Conservation (phyloP, 2,888 invertebrate species). For the Cerastis leucographa region DNA sequence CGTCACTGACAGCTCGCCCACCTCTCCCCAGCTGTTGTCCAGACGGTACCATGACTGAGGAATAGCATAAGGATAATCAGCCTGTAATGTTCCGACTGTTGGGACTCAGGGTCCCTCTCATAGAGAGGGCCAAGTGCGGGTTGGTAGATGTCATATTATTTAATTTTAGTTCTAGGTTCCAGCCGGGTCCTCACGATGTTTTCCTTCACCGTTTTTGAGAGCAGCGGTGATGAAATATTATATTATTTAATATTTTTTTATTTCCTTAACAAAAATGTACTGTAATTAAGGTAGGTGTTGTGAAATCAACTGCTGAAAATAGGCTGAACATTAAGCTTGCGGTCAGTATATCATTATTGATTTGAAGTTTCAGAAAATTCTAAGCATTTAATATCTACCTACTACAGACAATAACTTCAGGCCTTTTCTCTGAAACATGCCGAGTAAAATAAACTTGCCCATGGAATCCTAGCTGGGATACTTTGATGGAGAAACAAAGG, state of each 20-base stretch:
- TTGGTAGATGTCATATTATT: too few species aligned
- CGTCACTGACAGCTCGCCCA: slow-evolving; percentile 85
- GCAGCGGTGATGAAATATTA: too few species aligned
- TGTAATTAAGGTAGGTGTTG: neutral
- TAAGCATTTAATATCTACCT: neutral
- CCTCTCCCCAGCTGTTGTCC: slow-evolving; percentile 80
- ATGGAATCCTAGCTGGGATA: neutral
- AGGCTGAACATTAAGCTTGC: neutral
- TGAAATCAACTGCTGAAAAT: neutral
- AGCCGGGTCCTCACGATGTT: too few species aligned
- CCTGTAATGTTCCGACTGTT: too few species aligned
- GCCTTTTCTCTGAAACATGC: neutral
- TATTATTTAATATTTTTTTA: too few species aligned
- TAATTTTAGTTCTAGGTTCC: too few species aligned
- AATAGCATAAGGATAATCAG: slow-evolving; percentile 17
- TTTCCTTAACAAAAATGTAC: neutral
- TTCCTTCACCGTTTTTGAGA: too few species aligned
- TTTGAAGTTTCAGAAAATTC: neutral
- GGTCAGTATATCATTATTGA: neutral
- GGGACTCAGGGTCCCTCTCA: too few species aligned
- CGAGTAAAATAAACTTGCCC: neutral
- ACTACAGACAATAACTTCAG: neutral
- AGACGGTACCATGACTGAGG: slow-evolving; percentile 84
- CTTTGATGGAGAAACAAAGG: neutral
- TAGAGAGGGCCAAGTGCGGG: too few species aligned